Base-by-base conservation (phyloP, 1,140 invertebrate genomes). In the Matsumurasca onukii region DNA sequence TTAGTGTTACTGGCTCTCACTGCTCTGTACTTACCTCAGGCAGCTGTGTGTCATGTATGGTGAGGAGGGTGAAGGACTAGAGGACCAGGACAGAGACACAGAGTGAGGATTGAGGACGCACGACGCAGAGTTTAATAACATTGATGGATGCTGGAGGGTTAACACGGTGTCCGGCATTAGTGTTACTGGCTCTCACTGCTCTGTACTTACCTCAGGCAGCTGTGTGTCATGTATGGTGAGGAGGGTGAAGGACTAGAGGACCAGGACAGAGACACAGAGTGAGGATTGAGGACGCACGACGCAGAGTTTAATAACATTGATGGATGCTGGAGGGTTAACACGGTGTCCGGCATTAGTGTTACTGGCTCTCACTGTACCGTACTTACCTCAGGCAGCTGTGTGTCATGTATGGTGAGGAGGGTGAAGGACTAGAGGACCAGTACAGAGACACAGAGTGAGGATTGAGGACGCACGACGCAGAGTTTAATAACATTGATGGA, bases 401-500 rank as follows among this genome's bases (percentile, higher is more conserved):
- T 45, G n/a, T 45, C 39, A 45, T 45, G 9, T 45, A 12, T 45
- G 39, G 9, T 45, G 39, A 9, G 9, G 39, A 9, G n/a, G 9
- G 9, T 45, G 9, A 9, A 9, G 9, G 9, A n/a, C n/a, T n/a
- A n/a, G n/a, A n/a, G n/a, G n/a, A n/a, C n/a, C n/a, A n/a, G n/a
- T n/a, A n/a, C n/a, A n/a, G n/a, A n/a, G n/a, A n/a, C n/a, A n/a
- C n/a, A n/a, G n/a, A n/a, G n/a, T n/a, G n/a, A n/a, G n/a, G n/a
- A n/a, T n/a, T n/a, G n/a, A n/a, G n/a, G n/a, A n/a, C n/a, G n/a
- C n/a, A n/a, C n/a, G 49, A 22, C 49, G 49, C 39, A 22, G 49
- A 52, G 49, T 52, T 52, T 52, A 52, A 52, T 52, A 52, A 52
- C 49, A 52, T 52, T 52, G 49, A 52, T 52, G 49, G 49, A 52